These are phyloP conservation scores for Drosophila mimica DNA, from an alignment of 2,888 invertebrate species.

Conservation along the genomic window DNA sequence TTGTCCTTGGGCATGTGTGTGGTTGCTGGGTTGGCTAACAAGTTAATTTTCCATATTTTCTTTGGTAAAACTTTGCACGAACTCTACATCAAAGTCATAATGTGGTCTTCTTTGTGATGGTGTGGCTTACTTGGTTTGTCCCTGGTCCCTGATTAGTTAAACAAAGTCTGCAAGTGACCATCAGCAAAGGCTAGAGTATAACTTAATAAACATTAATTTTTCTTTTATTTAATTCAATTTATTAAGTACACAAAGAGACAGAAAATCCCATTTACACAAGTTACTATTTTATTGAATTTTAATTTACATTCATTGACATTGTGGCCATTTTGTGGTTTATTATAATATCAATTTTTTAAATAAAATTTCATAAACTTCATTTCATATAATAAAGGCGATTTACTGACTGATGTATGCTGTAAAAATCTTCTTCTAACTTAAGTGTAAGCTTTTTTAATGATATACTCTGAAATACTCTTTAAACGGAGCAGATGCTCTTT, in stretches of 20 bases:
- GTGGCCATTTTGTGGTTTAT: not conserved
- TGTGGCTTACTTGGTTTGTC: constrained; percentile 40
- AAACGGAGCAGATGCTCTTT: not conserved
- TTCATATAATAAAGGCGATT: too few relatives aligned
- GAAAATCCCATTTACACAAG: fast-evolving
- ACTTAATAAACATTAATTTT: not conserved
- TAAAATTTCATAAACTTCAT: too few relatives aligned
- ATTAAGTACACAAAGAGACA: fast-evolving
- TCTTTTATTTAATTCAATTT: not conserved
- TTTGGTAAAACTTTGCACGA: constrained; percentile 70
- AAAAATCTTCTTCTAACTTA: not conserved
- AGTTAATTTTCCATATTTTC: constrained; percentile 81
- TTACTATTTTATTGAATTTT: not conserved
- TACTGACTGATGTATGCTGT: not conserved
- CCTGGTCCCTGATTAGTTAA: constrained; percentile 16
- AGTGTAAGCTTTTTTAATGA: too few relatives aligned
- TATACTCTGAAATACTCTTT: not conserved
- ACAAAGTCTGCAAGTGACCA: constrained; percentile 10
- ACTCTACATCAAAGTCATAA: constrained; percentile 62
- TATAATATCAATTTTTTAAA: not conserved
- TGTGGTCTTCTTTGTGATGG: constrained; percentile 49
- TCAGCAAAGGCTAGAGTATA: not conserved
- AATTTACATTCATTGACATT: not conserved
- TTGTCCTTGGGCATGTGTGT: constrained; percentile 48
- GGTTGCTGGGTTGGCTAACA: constrained; percentile 68